Evolutionary conservation across 2,113 vertebrate genomes (phyloP).

Genomic region (Neoarius graeffei): DNA sequence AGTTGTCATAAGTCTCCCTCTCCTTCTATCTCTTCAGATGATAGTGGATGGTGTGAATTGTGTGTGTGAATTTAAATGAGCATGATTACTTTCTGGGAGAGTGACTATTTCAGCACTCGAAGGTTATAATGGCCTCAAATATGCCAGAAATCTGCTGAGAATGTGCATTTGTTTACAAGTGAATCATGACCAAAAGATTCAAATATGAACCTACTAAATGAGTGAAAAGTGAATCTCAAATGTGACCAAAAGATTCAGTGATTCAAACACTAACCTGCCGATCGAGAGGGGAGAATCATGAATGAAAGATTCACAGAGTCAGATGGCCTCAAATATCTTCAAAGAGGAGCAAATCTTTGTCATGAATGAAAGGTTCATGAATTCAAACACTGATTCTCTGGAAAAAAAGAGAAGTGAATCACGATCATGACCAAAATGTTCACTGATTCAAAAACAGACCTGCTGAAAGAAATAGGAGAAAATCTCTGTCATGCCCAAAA

Average conservation of each 20-base stretch:
- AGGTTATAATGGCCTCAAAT: not conserved
- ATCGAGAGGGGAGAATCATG: not conserved
- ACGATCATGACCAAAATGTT: not conserved
- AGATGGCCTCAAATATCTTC: too few relatives aligned
- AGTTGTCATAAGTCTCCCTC: not conserved
- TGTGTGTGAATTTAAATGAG: not conserved
- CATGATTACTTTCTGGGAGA: not conserved
- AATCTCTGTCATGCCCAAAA: not conserved
- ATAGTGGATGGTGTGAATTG: not conserved
- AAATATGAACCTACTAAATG: not conserved
- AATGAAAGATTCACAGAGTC: not conserved
- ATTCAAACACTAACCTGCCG: not conserved
- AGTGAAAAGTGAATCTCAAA: not conserved
- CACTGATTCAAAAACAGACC: too few relatives aligned
- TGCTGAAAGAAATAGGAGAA: not conserved
- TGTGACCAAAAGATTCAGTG: not conserved
- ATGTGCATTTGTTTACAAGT: not conserved
- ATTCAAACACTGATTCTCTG: not conserved
- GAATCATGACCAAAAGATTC: not conserved
- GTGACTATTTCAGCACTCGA: not conserved
- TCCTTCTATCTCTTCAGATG: not conserved
- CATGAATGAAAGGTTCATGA: not conserved
- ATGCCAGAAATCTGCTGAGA: not conserved
- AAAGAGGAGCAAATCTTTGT: not conserved
- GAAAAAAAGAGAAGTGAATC: not conserved